phyloP scores from a whole-genome alignment of 2,888 invertebrate genomes.

The Abrostola triplasia region DNA sequence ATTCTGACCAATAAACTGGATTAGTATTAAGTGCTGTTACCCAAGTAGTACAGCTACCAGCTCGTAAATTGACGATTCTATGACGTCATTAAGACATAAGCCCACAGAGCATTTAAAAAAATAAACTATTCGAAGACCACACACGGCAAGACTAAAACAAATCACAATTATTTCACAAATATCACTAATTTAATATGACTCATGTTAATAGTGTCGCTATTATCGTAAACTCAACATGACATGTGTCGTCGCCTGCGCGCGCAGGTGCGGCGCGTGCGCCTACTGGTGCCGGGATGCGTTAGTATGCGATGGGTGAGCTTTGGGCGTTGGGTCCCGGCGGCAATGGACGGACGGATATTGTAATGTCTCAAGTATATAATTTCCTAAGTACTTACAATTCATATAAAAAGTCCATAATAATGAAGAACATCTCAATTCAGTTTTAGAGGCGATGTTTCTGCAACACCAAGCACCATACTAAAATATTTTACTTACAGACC shows the following conservation, averaged over 20 bases:
- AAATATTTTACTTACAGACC: no score
- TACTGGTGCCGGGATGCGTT: conserved; percentile 33
- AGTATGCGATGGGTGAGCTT: conserved; percentile 28
- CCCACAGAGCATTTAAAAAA: background rate
- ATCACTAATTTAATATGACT: conserved; percentile 35
- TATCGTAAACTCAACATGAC: conserved; percentile 44
- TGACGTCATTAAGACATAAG: background rate
- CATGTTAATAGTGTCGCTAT: conserved; percentile 49
- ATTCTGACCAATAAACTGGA: background rate
- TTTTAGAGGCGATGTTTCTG: no score
- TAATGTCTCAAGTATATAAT: no score
- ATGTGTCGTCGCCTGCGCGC: conserved; percentile 44
- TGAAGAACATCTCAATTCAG: no score
- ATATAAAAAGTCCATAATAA: no score
- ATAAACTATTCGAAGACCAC: conserved; percentile 44
- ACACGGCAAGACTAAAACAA: conserved; percentile 29
- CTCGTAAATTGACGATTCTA: background rate
- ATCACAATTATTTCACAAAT: conserved; percentile 38
- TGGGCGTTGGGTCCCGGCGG: conserved; percentile 32
- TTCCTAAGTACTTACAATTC: no score
- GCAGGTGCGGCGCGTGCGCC: conserved; percentile 50
- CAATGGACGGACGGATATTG: conserved; percentile 32
- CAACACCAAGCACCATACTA: no score
- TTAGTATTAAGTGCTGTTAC: background rate
- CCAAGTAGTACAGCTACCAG: no score